phyloP scores from a whole-genome alignment of 2,113 vertebrate genomes.

The Pholis gunnellus region DNA sequence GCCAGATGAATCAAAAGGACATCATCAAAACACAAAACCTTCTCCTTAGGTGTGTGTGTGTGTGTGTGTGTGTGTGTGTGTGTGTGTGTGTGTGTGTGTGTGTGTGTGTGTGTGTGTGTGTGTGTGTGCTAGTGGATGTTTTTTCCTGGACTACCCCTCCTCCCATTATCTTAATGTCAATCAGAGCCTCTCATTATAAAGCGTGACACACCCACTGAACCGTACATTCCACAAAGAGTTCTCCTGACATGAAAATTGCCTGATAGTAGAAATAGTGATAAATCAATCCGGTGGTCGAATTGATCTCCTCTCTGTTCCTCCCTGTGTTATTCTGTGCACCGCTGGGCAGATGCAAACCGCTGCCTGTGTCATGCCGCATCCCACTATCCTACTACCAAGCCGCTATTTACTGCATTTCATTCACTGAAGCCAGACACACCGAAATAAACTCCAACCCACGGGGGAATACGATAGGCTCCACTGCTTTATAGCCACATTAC shows the following conservation, averaged over 20 bases:
- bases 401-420: slow-evolving; percentile 55
- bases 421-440: slow-evolving; percentile 32
- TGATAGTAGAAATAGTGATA: slow-evolving; percentile 23
- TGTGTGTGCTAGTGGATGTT: neutral
- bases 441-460: slow-evolving; percentile 58
- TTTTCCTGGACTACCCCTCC: slow-evolving; percentile 39
- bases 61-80: neutral
- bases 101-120: neutral
- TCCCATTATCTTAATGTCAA: slow-evolving; percentile 54
- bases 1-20: slow-evolving; percentile 54
- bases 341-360: slow-evolving; percentile 68
- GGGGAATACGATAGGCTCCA: slow-evolving; percentile 19
- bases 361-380: slow-evolving; percentile 68
- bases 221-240: slow-evolving; percentile 24
- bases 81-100: neutral
- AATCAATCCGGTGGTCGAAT: slow-evolving; percentile 21
- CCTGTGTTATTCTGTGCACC: slow-evolving; percentile 44
- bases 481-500: slow-evolving; percentile 28
- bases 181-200: slow-evolving; percentile 42
- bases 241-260: slow-evolving; percentile 5
- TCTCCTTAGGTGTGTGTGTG: neutral
- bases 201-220: slow-evolving; percentile 73
- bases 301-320: slow-evolving; percentile 2
- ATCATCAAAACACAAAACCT: slow-evolving; percentile 58
- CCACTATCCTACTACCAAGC: slow-evolving; percentile 47